These are phyloP conservation scores for Bugulina stolonifera DNA, from an alignment of 2,888 invertebrate genomes.

Conservation along the genomic window DNA sequence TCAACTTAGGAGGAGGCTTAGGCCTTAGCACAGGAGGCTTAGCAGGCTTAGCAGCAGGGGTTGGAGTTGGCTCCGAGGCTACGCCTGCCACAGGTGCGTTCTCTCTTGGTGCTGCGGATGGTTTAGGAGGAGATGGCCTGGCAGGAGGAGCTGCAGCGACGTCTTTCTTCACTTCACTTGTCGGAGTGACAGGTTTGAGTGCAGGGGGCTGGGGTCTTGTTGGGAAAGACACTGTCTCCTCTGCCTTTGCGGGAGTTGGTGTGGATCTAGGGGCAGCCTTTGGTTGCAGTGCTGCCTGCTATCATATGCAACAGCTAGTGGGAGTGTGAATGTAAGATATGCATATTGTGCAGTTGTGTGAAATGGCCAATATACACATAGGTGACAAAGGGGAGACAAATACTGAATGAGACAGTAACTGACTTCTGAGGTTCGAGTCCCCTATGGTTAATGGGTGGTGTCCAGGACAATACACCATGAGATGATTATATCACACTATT, in stretches of 20 bases:
- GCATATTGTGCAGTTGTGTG: no score
- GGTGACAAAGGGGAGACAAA: no score
- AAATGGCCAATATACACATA: no score
- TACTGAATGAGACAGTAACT: no score
- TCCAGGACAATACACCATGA: no score
- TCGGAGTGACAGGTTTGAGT: neutral
- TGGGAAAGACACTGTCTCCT: neutral
- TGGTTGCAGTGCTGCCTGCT: neutral
- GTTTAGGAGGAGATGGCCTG: conserved; percentile 9
- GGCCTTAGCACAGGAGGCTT: conserved; percentile 1
- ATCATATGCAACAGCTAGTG: no score
- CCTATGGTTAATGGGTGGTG: no score
- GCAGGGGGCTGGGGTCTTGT: neutral
- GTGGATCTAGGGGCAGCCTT: conserved; percentile 1
- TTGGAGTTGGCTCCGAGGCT: neutral
- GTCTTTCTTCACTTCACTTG: neutral
- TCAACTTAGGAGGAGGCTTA: conserved; percentile 19
- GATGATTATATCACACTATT: no score
- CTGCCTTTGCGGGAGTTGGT: neutral
- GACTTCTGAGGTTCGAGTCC: no score
- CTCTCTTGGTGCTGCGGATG: neutral
- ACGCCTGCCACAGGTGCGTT: no score
- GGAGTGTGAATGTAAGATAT: no score
- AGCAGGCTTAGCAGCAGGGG: neutral
- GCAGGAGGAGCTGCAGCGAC: neutral